A percentile compares a stretch with the other conserved stretches of the same genome.
Conservation (phyloP, 1,140 invertebrate genomes). For the Drosophila equinoxialis region DNA sequence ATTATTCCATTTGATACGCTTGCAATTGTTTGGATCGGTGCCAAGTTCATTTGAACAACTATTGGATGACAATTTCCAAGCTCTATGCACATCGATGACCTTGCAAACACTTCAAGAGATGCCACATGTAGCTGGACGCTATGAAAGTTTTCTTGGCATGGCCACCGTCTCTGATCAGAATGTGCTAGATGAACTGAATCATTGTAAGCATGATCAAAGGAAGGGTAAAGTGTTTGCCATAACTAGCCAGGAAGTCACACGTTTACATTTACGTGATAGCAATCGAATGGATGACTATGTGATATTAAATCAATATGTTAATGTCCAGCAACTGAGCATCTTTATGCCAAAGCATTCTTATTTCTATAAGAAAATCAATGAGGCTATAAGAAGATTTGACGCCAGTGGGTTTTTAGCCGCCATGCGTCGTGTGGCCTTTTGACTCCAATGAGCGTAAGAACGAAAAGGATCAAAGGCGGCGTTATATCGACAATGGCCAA, state of each 20-base stretch:
- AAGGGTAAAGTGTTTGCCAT: slow-evolving; percentile 49
- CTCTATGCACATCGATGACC: slow-evolving; percentile 44
- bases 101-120: slow-evolving; percentile 49
- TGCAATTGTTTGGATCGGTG: slow-evolving; percentile 45
- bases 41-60: slow-evolving; percentile 53
- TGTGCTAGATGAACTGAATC: slow-evolving; percentile 36
- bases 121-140: slow-evolving; percentile 29
- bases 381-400: slow-evolving; percentile 38
- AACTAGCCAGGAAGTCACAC: slow-evolving; percentile 39
- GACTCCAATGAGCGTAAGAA: not conserved
- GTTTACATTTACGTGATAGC: slow-evolving; percentile 26
- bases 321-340: slow-evolving; percentile 59
- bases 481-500: slow-evolving; percentile 29
- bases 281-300: slow-evolving; percentile 18
- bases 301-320: slow-evolving; percentile 48
- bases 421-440: slow-evolving; percentile 52
- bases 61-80: slow-evolving; percentile 40
- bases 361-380: slow-evolving; percentile 41
- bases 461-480: not conserved
- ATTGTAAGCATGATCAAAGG: not conserved
- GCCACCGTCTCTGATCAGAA: slow-evolving; percentile 35
- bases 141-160: slow-evolving; percentile 25
- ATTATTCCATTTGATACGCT: slow-evolving; percentile 64
- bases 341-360: slow-evolving; percentile 72
- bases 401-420: slow-evolving; percentile 45